Base-by-base conservation (phyloP, 2,888 invertebrate genomes). In the Helleia helle region DNA sequence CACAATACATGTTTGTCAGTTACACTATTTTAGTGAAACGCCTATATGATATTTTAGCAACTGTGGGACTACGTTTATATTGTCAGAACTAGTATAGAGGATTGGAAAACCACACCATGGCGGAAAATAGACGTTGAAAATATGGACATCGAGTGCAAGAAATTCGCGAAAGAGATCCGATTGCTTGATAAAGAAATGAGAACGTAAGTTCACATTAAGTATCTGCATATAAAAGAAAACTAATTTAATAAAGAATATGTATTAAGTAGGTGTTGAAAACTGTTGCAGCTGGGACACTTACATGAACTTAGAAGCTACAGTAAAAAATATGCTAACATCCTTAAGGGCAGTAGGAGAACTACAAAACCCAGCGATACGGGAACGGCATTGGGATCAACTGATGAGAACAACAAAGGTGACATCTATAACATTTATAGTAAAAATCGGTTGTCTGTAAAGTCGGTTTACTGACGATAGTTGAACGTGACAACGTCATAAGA, bases 71-170 rank as follows among this genome's bases (percentile, higher is more conserved):
- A 97, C 65, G 92, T 94, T 6, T 88, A 89, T 60, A 95, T 97
- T 52, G 96, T 98, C 1, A 90, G 91, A 52, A 94, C 95, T 2
- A 93, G 94, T 61, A 95, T 98, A 44, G 94, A 96, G 59, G 96
- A 97, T 65, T 98, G 98, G 98, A 97, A 97, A 73, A 96, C 94
- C 1, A 97, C 97, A 0, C 95, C 95, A 0, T 98, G 98, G 98
- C 89, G 95, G 42, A 95, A 96, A 69, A 96, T 98, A 46, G 97
- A 98, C 64, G 97, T 97, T 27, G 98, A 98, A 77, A 96, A 97
- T 62, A 97, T 98, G 97, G 98, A 98, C 63, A 95, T 97, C 54
- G 97, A 98, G 73, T 97, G 97, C 72, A 98, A 98, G 70, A 96
- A 97, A 67, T 98, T 98, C 72, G 95, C 97, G 1, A 97, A 98